Base-by-base conservation (phyloP, 2,113 vertebrate species). In the Galbula dea region DNA sequence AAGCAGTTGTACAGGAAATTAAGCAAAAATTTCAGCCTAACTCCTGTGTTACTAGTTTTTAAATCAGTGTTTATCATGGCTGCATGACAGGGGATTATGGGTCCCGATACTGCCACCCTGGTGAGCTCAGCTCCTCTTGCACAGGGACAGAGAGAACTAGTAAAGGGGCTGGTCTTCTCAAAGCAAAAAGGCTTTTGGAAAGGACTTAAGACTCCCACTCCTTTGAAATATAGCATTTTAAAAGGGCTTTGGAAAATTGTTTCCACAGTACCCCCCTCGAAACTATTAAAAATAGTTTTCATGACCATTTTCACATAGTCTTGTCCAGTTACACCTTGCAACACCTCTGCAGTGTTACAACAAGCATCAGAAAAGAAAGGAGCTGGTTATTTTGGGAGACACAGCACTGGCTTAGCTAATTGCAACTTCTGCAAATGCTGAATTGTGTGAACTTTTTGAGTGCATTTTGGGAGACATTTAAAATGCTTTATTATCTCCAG, bases 401-500 rank as follows among this genome's bases (percentile, higher is more conserved):
- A 7, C 52, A 26, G 15, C 34, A 3, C 36, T 68, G 46, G 55
- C 55, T 82, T 57, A 46, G 76, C 73, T 95, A 88, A 93, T 87
- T 87, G 83, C 58, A 54, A 49, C 57, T 88, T 71, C 62, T 46
- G 66, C 49, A 77, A 83, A 65, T 6, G 30, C 89, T 75, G 76
- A 61, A 77, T 14, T 11, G 63, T 74, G 46, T 63, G 82, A 49
- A 74, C 86, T 72, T 61, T 71, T 51, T 57, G 80, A 86, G 43
- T 30, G 55, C 29, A 15, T 86, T 93, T 85, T 32, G 52, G 59
- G 41, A 86, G 59, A 49, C 37, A 3, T 59, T 93, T 37, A 63
- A 88, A 88, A 73, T 10, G 87, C 83, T 88, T 52, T 39, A 59
- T 96, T 94, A 92, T 77, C 71, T 93, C 86, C 62, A 63, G 86